Base-by-base conservation (phyloP, 2,888 invertebrate genomes). In the Spilarctia lutea region DNA sequence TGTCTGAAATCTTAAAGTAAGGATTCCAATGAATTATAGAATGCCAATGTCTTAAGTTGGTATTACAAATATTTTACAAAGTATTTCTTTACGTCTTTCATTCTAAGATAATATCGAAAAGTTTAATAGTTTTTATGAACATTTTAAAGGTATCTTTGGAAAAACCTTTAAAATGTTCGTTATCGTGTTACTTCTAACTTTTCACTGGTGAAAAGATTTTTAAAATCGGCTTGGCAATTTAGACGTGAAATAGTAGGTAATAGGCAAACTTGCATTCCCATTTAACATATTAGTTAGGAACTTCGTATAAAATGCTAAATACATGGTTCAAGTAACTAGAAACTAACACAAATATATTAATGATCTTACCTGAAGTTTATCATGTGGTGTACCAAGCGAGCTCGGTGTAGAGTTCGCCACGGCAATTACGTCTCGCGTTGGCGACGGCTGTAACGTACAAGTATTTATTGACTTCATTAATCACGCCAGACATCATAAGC, bases 401-500 rank as follows among this genome's bases (percentile, higher is more conserved):
- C 63, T 78, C 0, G 81, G 83, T 72, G 84, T 86, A 27, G 86
- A 73, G 39, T 74, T 75, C 65, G 79, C 80, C 6, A 74, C 66
- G 1, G 80, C 77, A 65, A 84, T 79, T 67, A 76, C 78, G 65
- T 84, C 86, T 11, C 84, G 79, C n/a, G 86, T 84, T 20, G 83
- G 86, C 18, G 85, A 86, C n/a, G 84, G 75, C 84, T 85, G 86
- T 35, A 85, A 85, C 74, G 77, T 56, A 84, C 75, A 76, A 75
- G n/a, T 73, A 86, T 86, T 78, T 39, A 83, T 80, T 68, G 65
- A 81, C 70, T 68, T 76, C 76, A 83, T 83, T 79, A 71, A 77
- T 83, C 78, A 79, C 18, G 35, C 10, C 35, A 60, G 39, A 79
- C 75, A 83, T 78, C 77, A 83, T 76, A 76, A 75, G 65, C 60